A percentile compares a stretch with the other conserved stretches of the same genome.
These are phyloP conservation scores for Hecatera dysodea DNA, from an alignment of 2,888 invertebrate genomes.

Conservation along the genomic window DNA sequence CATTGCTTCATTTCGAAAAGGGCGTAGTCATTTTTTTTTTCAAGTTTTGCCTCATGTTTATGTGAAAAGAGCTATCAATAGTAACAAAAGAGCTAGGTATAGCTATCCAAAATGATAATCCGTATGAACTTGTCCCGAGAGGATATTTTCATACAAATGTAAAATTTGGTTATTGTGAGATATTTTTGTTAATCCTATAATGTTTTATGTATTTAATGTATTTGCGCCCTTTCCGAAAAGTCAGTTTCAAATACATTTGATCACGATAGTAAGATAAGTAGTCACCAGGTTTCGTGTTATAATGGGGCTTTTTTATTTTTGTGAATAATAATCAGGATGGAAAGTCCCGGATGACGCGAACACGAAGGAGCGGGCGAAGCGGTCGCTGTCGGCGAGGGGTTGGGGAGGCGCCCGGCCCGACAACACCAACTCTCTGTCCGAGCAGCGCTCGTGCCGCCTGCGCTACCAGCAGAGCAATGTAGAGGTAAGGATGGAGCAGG, in stretches of 20 bases:
- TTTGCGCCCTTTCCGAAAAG: too few relatives aligned
- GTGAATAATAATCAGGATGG: constrained; percentile 92
- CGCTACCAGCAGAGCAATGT: constrained; percentile 98
- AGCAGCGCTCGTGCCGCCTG: constrained; percentile 93
- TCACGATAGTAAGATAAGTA: neutral
- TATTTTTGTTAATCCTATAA: neutral
- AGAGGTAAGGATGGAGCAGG: constrained; percentile 91
- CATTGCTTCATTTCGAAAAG: too few relatives aligned
- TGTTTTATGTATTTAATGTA: too few relatives aligned
- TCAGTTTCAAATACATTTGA: neutral
- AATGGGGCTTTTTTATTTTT: neutral
- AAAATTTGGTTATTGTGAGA: too few relatives aligned
- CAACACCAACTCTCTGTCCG: constrained; percentile 92
- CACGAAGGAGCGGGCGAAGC: constrained; percentile 91
- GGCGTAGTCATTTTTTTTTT: too few relatives aligned
- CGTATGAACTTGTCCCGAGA: too few relatives aligned
- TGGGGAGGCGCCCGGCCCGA: constrained; percentile 91
- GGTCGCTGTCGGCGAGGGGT: constrained; percentile 91
- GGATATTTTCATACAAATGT: too few relatives aligned
- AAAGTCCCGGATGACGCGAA: constrained; percentile 95
- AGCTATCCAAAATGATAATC: too few relatives aligned
- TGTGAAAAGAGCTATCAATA: too few relatives aligned
- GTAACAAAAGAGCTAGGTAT: too few relatives aligned
- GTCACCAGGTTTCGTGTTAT: too few relatives aligned
- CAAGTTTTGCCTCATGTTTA: too few relatives aligned